Base-by-base conservation (phyloP, 1,140 invertebrate species). In the Drosophila sucinea region DNA sequence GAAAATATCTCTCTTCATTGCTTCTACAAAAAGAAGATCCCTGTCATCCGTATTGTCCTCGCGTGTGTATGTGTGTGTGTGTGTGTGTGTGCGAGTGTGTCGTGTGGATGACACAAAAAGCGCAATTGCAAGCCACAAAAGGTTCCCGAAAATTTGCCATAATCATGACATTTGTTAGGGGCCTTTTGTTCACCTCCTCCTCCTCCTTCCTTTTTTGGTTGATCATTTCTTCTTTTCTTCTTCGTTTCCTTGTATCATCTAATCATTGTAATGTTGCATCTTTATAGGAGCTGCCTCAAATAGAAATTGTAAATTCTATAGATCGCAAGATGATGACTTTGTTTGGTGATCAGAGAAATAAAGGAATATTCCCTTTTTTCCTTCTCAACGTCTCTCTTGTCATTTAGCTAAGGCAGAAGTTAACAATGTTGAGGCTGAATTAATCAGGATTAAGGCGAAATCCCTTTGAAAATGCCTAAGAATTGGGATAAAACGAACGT, bases 261-360 rank as follows among this genome's bases (percentile, higher is more conserved):
- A 81, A 89, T 89, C 80, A 81, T 60, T 81, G 77, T 87, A 80
- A 87, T 87, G 79, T 89, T 89, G 70, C 84, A 51, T 77, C 83
- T 83, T 76, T 73, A 81, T 84, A 29, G 35, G 64, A 71, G 62
- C 67, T 78, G 54, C 41, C 29, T 32, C 17, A 62, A 62, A 62
- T 51, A 51, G 44, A 51, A 51, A 51, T 51, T 51, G 29, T 29
- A n/a, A 41, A 30, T 29, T 62, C 60, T 44, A 41, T 62, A 8
- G 35, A 47, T 41, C 60, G 30, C n/a, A 57, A n/a, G 58, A 75
- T 75, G 64, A 76, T 75, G 73, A 76, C 72, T 76, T 51, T 76
- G 64, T 76, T 75, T 75, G 72, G n/a, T 5, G 44, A 27, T 51
- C 44, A 8, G 7, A 47, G 17, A 44, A 6, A 17, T 5, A 5